Evolutionary conservation across 2,113 vertebrate species (phyloP).

Genomic region (Sylvicapra grimmia): DNA sequence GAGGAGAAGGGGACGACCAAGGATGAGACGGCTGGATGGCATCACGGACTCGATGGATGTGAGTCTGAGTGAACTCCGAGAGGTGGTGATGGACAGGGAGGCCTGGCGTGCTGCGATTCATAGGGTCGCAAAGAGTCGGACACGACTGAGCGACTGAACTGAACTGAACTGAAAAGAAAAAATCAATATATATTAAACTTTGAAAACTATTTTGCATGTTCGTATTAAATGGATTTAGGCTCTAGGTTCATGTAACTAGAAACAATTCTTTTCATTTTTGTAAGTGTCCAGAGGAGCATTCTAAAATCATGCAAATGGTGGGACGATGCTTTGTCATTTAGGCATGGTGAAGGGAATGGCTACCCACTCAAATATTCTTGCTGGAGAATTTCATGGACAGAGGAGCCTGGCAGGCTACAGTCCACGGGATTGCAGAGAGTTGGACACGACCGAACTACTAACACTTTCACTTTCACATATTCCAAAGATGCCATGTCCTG

Average conservation of each 20-base stretch:
- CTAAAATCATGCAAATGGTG: not conserved
- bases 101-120: too few relatives aligned
- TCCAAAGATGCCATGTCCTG: not conserved
- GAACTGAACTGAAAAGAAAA: too few relatives aligned
- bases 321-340: not conserved
- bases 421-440: not conserved
- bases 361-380: not conserved
- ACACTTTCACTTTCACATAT: not conserved
- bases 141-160: too few relatives aligned
- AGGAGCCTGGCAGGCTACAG: not conserved
- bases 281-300: not conserved
- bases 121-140: too few relatives aligned
- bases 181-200: not conserved
- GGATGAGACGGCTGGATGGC: too few relatives aligned
- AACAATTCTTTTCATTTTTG: not conserved
- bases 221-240: not conserved
- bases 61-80: too few relatives aligned
- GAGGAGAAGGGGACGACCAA: too few relatives aligned
- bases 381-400: not conserved
- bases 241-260: not conserved
- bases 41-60: too few relatives aligned
- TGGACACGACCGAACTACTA: not conserved
- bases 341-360: not conserved
- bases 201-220: not conserved
- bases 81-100: too few relatives aligned